These are phyloP conservation scores for Ditylenchus weischeri DNA, from an alignment of 2,888 invertebrate genomes.

Conservation along the genomic window DNA sequence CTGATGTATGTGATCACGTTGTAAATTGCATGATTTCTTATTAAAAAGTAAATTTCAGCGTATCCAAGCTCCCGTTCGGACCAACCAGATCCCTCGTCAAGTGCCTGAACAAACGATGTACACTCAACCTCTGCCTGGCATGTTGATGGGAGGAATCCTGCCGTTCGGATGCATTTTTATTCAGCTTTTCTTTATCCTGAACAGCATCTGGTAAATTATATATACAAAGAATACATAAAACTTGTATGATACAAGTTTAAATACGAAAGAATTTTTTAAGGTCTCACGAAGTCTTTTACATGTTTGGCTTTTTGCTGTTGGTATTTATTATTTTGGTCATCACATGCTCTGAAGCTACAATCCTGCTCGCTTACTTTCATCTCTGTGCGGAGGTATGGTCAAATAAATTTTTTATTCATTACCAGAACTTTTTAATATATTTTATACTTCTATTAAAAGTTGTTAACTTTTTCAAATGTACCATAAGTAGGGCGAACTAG, in stretches of 20 bases:
- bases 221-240: background rate
- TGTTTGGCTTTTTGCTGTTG: conserved; percentile 97
- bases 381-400: conserved; percentile 83
- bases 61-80: conserved; percentile 92
- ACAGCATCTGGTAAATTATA: conserved; percentile 82
- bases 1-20: conserved; percentile 72
- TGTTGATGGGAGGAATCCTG: conserved; percentile 71
- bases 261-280: too few species aligned
- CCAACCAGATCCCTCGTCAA: conserved; percentile 95
- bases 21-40: background rate
- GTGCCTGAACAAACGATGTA: conserved; percentile 98
- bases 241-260: too few species aligned
- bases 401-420: too few species aligned
- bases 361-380: conserved; percentile 96
- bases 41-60: conserved; percentile 16
- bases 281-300: conserved; percentile 93
- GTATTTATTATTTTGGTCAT: conserved; percentile 94
- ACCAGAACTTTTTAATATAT: too few species aligned
- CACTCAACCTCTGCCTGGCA: conserved; percentile 76
- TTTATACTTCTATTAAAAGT: too few species aligned
- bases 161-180: conserved; percentile 98
- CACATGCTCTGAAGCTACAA: conserved; percentile 98
- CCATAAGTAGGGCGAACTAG: too few species aligned
- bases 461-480: too few species aligned
- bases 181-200: conserved; percentile 95